Evolutionary conservation across 2,113 vertebrate genomes (phyloP), one percentile per base, ranked within the genome.

Genomic region (Hydropotes inermis): DNA sequence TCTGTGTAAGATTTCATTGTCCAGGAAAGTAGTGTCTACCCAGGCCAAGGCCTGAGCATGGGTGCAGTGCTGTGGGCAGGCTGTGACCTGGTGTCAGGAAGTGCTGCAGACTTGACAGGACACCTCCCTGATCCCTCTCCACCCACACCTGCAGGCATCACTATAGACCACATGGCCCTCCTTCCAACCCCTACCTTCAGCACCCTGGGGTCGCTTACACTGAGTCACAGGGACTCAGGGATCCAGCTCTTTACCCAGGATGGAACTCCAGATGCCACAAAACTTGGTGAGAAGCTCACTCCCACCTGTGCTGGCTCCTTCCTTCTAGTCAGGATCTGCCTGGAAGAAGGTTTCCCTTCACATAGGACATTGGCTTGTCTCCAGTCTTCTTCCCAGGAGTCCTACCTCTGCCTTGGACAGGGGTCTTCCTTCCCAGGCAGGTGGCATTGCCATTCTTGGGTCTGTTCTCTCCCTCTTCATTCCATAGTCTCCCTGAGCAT

Each of bases 371-470:
- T n/a, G 67, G 67, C 64, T 36, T 70, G 17, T 23, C n/a, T 70
- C n/a, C n/a, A 11, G 17, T 36, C n/a, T 70, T n/a, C 67, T 36
- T 70, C n/a, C 17, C 67, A 70, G 9, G 67, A 11, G n/a, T 70
- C 19, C n/a, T 70, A 36, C 9, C n/a, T 70, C 67, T 70, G 8
- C 9, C 67, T 23, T 36, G 4, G 17, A n/a, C 67, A 70, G 17
- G n/a, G 17, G 1, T n/a, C n/a, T 70, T 36, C 67, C 67, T 70
- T 36, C n/a, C n/a, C 9, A 21, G 17, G n/a, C 33, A 21, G n/a
- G n/a, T 1, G 7, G 17, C 64, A 4, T 33, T 33, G 10, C 25
- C 9, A 1, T 12, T 33, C 7, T 1, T 61, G 25, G n/a, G 45
- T 28, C 36, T 39, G 14, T 86, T 74, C 39, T 52, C 43, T 47